Evolutionary conservation across 37 sponge, comb jelly and placozoan species (phyloP).

Genomic region (Cliona cf. orientalis): DNA sequence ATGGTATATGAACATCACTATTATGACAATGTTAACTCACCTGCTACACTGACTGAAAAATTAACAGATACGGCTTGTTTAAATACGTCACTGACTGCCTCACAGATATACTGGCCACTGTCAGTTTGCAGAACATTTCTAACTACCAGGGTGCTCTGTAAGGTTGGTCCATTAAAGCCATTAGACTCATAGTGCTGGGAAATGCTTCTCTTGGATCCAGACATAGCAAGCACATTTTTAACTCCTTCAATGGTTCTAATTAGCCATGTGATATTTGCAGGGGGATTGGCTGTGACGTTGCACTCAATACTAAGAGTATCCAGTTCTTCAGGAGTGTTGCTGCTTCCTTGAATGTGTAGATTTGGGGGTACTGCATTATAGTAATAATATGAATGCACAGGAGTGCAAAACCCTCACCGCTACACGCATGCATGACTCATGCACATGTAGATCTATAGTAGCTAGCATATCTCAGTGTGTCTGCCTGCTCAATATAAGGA

Average conservation of each 20-base stretch:
- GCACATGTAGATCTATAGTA: no score
- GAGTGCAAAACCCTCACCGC: no score
- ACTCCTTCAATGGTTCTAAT: background rate
- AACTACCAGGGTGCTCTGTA: background rate
- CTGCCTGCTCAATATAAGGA: no score
- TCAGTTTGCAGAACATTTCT: background rate
- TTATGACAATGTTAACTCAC: no score
- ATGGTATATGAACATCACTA: background rate
- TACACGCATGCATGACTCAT: no score
- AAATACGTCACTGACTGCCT: background rate
- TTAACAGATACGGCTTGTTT: background rate
- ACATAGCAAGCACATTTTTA: background rate
- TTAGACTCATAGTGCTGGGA: background rate
- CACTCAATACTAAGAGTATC: background rate
- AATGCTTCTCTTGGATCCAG: no score
- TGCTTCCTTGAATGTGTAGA: no score
- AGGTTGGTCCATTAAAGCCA: background rate
- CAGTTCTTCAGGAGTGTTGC: background rate
- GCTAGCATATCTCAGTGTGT: no score
- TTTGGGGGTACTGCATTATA: no score
- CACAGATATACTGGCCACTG: slow-evolving; percentile 28
- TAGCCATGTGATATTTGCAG: slow-evolving; percentile 6
- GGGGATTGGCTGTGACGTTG: slow-evolving; percentile 4
- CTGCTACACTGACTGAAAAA: no score
- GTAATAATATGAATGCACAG: no score